These are phyloP conservation scores for Lycophotia porphyrea DNA, from an alignment of 2,888 invertebrate species.

Conservation along the genomic window DNA sequence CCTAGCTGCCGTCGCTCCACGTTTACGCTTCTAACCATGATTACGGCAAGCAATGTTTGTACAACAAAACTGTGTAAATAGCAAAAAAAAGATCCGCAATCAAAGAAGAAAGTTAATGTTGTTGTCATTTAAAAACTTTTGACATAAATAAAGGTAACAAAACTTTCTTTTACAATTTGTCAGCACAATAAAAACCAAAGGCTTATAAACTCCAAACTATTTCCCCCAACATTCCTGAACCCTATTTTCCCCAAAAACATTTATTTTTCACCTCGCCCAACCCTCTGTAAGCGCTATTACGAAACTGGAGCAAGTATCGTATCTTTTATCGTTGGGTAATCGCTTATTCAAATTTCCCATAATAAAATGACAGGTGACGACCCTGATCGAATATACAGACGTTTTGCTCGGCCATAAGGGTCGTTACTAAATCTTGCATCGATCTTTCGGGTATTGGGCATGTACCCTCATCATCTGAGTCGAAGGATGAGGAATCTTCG, in stretches of 20 bases:
- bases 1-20: too few species aligned
- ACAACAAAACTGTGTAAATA: background rate
- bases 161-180: background rate
- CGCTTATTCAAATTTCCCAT: conserved; percentile 69
- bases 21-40: background rate
- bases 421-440: conserved; percentile 73
- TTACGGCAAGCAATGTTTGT: background rate
- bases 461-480: conserved; percentile 71
- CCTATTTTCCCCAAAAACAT: conserved; percentile 28
- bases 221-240: conserved; percentile 18
- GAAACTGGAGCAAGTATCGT: conserved; percentile 55
- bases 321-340: conserved; percentile 68
- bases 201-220: conserved; percentile 17
- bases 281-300: conserved; percentile 57
- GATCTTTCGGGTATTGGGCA: conserved; percentile 57
- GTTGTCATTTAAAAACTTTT: background rate
- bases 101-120: background rate
- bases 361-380: conserved; percentile 73
- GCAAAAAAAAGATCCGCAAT: background rate
- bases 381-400: conserved; percentile 69
- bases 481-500: conserved; percentile 30
- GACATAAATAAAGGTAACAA: background rate
- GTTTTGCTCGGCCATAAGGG: conserved; percentile 65
- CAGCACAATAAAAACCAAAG: conserved; percentile 13
- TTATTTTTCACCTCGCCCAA: conserved; percentile 43